These are phyloP conservation scores for Sebastolobus altivelis DNA, from an alignment of 2,797 vertebrate species.

Conservation along the genomic window DNA sequence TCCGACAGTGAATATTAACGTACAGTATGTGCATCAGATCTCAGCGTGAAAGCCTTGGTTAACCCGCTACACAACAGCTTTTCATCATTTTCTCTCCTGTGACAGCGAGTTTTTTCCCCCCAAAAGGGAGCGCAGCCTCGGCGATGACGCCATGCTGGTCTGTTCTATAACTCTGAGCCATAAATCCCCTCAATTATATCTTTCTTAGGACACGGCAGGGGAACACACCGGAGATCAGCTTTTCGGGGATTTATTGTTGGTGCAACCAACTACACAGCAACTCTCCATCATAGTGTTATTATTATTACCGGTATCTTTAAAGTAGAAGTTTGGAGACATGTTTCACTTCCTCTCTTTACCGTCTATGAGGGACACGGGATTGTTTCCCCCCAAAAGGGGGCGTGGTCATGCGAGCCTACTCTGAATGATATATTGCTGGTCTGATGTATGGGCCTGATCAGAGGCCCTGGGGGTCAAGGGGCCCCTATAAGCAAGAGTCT, in stretches of 20 bases:
- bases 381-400: too few relatives aligned
- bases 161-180: background rate
- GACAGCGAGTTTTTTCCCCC: background rate
- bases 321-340: too few relatives aligned
- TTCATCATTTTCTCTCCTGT: background rate
- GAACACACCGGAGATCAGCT: too few relatives aligned
- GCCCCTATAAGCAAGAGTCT: background rate
- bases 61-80: background rate
- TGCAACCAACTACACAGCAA: too few relatives aligned
- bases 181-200: too few relatives aligned
- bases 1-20: background rate
- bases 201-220: too few relatives aligned
- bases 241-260: too few relatives aligned
- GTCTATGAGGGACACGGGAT: background rate
- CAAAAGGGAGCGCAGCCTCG: too few relatives aligned
- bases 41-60: background rate
- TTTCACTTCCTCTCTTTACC: too few relatives aligned
- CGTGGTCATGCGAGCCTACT: background rate
- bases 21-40: background rate
- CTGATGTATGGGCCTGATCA: background rate
- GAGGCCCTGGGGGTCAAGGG: background rate
- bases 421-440: background rate
- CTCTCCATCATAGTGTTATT: too few relatives aligned
- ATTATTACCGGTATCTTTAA: too few relatives aligned
- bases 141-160: too few relatives aligned